Evolutionary conservation across 1,140 invertebrate species (phyloP).

Genomic region (Chelonus insularis): DNA sequence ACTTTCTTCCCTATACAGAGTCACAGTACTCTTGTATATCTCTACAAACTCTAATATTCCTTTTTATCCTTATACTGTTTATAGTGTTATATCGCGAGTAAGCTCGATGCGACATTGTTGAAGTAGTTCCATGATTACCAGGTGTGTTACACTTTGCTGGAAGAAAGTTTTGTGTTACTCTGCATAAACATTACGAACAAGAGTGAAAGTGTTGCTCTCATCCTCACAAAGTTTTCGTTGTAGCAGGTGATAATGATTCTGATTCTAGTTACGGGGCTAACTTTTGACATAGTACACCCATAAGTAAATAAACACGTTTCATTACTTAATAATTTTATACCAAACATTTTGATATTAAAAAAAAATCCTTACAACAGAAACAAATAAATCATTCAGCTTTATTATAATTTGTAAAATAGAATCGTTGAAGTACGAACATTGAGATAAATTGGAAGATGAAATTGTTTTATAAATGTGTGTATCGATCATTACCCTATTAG

Average conservation of each 20-base stretch:
- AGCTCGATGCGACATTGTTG: background rate
- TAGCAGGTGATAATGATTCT: constrained; percentile 38
- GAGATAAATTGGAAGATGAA: constrained; percentile 2
- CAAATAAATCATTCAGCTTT: too few species aligned
- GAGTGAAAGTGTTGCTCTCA: constrained; percentile 55
- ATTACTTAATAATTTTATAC: too few species aligned
- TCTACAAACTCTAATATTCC: background rate
- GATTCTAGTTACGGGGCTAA: constrained; percentile 20
- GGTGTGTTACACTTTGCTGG: constrained; percentile 26
- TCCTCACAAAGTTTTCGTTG: constrained; percentile 51
- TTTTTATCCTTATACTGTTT: background rate
- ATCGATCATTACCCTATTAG: constrained; percentile 3
- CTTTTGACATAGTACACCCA: background rate
- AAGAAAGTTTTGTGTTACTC: constrained; percentile 53
- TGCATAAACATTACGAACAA: constrained; percentile 59
- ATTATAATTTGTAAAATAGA: too few species aligned
- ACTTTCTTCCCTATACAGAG: background rate
- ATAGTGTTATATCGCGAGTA: background rate
- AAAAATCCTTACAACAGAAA: too few species aligned
- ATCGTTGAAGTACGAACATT: background rate
- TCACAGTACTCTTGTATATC: background rate
- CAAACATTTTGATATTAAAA: too few species aligned
- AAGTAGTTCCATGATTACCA: background rate
- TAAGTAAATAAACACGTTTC: background rate
- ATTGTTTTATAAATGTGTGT: constrained; percentile 22